These are phyloP conservation scores for Rhabdophis nuchalis DNA, from an alignment of 2,797 vertebrate species.

Conservation along the genomic window DNA sequence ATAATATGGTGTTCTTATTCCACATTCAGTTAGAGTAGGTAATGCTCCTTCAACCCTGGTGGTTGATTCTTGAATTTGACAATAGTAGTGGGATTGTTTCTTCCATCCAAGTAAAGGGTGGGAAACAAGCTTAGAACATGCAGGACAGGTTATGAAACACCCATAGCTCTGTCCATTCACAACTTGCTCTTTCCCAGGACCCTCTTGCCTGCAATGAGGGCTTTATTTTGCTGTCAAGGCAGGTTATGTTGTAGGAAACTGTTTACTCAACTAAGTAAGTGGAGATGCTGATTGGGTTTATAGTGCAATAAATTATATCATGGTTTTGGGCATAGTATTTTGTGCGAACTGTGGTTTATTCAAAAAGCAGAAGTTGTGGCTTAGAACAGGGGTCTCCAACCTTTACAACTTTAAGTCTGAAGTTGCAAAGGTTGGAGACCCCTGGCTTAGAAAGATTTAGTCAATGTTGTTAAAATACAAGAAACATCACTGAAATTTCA, in stretches of 20 bases:
- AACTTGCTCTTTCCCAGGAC: background rate
- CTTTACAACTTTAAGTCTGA: too few species aligned
- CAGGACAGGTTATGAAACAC: background rate
- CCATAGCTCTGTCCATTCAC: background rate
- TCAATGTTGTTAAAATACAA: background rate
- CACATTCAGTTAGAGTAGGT: background rate
- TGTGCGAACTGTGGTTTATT: background rate
- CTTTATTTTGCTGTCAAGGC: background rate
- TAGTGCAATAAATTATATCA: background rate
- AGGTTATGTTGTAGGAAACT: background rate
- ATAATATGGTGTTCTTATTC: background rate
- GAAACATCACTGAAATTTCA: background rate
- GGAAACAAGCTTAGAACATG: background rate
- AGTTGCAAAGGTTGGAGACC: too few species aligned
- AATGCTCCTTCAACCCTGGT: background rate
- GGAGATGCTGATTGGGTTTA: background rate
- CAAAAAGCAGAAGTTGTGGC: background rate
- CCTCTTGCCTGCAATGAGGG: background rate
- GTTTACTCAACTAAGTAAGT: background rate
- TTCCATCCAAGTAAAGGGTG: background rate
- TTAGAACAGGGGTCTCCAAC: too few species aligned
- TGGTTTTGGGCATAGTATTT: background rate
- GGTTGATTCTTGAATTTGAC: background rate
- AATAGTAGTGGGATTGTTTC: background rate
- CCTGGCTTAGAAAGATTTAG: background rate